phyloP scores from a whole-genome alignment of 2,113 vertebrate species.

The Corythornis vintsioides region DNA sequence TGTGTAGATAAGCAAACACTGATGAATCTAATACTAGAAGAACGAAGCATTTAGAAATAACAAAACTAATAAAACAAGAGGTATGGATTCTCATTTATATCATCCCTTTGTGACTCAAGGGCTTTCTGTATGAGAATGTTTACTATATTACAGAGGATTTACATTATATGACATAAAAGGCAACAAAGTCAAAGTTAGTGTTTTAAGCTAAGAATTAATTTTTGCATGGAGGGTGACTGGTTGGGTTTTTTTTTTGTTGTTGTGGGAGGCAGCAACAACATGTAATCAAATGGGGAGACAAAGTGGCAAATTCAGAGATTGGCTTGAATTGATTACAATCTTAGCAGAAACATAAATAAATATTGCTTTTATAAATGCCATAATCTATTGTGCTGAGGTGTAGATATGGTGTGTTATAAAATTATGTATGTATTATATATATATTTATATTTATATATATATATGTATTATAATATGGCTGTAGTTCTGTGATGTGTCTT shows the following conservation, averaged over 20 bases:
- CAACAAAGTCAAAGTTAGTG: not conserved
- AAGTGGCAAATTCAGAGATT: not conserved
- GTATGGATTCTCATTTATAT: not conserved
- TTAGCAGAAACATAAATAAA: not conserved
- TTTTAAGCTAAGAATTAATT: not conserved
- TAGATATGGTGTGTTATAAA: not conserved
- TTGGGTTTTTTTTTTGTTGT: not conserved
- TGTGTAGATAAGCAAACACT: conserved; percentile 38
- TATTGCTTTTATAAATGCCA: not conserved
- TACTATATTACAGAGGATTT: not conserved
- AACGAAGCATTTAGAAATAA: conserved; percentile 13
- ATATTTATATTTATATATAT: no score
- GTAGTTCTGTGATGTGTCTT: not conserved
- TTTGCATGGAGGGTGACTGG: not conserved
- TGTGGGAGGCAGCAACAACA: not conserved
- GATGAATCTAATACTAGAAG: conserved; percentile 8
- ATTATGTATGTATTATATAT: not conserved
- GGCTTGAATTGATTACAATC: not conserved
- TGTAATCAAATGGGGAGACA: not conserved
- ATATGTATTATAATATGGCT: not conserved
- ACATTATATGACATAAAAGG: not conserved
- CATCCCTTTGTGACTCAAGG: not conserved
- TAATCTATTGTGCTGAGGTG: not conserved
- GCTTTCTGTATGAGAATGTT: not conserved
- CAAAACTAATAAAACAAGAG: conserved; percentile 5